A percentile compares a stretch with the other conserved stretches of the same genome.
phyloP scores from a whole-genome alignment of 2,797 vertebrate species.

The Rousettus madagascariensis region DNA sequence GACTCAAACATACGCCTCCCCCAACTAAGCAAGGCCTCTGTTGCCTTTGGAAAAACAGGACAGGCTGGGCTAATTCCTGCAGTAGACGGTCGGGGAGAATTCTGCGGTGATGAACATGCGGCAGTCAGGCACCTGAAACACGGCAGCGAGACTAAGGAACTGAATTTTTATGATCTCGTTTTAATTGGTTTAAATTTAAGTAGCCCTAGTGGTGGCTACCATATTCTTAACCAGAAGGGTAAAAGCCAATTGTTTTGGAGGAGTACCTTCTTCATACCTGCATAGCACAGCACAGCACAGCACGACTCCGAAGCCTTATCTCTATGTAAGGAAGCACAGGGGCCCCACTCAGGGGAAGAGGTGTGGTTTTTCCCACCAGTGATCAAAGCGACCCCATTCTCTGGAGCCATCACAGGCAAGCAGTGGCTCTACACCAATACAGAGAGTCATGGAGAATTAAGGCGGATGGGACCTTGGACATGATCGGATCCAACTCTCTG shows the following conservation, averaged over 20 bases:
- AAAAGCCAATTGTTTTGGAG: neutral
- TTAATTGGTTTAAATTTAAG: conserved; percentile 29
- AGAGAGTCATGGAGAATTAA: neutral
- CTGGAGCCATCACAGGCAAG: neutral
- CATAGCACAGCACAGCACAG: neutral
- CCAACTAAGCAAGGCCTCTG: neutral
- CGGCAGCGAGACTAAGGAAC: neutral
- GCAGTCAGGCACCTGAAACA: neutral
- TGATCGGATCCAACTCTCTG: neutral
- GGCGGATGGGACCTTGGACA: neutral
- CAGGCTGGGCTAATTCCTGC: neutral
- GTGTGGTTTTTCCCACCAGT: neutral
- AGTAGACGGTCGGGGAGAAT: neutral
- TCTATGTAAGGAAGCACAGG: neutral
- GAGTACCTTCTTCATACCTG: neutral
- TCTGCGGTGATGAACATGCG: neutral
- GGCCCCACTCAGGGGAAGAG: neutral
- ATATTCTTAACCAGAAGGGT: neutral
- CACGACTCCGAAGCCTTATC: neutral
- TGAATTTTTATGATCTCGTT: neutral
- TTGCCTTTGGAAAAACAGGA: neutral
- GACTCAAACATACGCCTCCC: neutral
- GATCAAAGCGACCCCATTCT: neutral
- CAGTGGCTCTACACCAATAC: neutral
- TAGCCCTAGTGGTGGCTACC: neutral